Percentiles rank a stretch among this genome's conserved stretches.
These are phyloP conservation scores for Natator depressus DNA, from an alignment of 2,113 vertebrate genomes.

Conservation along the genomic window DNA sequence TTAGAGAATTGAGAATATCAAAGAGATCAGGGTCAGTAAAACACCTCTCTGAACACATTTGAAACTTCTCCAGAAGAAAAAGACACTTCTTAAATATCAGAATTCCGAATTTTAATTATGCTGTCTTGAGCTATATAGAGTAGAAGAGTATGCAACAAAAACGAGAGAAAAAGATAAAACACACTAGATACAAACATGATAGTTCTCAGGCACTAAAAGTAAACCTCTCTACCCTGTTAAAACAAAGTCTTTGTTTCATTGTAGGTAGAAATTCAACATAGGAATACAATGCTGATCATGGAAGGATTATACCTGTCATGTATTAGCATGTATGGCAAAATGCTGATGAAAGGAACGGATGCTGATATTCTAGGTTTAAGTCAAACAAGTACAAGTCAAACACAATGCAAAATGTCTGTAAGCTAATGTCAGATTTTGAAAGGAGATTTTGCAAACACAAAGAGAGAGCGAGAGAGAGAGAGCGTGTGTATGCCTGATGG, in stretches of 20 bases:
- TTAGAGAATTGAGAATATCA: not conserved
- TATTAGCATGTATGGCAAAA: not conserved
- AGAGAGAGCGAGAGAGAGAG: not conserved
- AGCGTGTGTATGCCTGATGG: not conserved
- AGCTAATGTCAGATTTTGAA: not conserved
- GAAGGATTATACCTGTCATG: not conserved
- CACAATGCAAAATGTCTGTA: not conserved
- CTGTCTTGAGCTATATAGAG: not conserved
- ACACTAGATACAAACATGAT: not conserved
- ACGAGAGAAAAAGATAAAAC: not conserved
- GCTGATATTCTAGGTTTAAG: not conserved
- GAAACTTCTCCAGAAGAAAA: not conserved
- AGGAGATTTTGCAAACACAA: not conserved
- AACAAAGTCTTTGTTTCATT: not conserved
- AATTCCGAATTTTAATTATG: not conserved
- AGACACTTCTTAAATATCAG: not conserved
- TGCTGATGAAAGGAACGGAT: not conserved
- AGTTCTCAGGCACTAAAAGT: not conserved
- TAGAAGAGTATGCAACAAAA: not conserved
- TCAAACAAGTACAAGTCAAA: constrained; percentile 1
- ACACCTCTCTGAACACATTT: not conserved
- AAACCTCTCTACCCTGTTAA: not conserved
- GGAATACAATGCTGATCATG: not conserved
- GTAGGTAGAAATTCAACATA: not conserved
- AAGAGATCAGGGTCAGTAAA: not conserved